These are phyloP conservation scores for Drosophila orosa DNA, from an alignment of 1,140 invertebrate genomes.

Conservation along the genomic window DNA sequence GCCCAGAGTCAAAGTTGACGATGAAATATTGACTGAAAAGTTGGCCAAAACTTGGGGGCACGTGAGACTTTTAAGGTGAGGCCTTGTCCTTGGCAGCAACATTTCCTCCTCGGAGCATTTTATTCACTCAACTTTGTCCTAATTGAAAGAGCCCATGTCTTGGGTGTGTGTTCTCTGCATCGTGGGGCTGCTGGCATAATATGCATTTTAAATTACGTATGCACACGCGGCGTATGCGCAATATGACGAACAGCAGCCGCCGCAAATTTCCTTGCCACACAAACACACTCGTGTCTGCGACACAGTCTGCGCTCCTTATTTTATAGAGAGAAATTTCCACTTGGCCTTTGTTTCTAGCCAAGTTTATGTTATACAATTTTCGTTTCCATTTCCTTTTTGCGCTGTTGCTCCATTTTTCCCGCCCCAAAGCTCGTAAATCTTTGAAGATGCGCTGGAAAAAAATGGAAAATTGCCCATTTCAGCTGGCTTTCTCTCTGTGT, in stretches of 20 bases:
- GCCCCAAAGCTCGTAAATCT: conserved; percentile 71
- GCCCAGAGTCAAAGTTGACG: conserved; percentile 32
- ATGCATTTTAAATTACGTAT: conserved; percentile 62
- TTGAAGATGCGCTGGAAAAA: conserved; percentile 47
- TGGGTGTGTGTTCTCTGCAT: conserved; percentile 14
- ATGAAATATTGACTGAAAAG: conserved; percentile 46
- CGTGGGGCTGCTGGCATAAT: conserved; percentile 45
- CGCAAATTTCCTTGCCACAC: conserved; percentile 49
- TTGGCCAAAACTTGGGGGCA: conserved; percentile 18
- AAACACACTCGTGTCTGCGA: conserved; percentile 2
- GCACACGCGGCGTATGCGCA: conserved; percentile 68
- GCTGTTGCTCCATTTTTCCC: conserved; percentile 24
- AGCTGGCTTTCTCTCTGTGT: conserved; percentile 2
- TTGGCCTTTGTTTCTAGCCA: conserved; percentile 58
- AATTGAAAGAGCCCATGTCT: conserved; percentile 34
- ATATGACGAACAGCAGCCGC: conserved; percentile 62
- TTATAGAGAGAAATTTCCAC: conserved; percentile 40
- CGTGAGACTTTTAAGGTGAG: conserved; percentile 23
- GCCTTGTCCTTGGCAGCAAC: conserved; percentile 31
- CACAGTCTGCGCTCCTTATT: conserved; percentile 17
- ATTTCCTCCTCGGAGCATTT: conserved; percentile 1
- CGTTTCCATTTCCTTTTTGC: conserved; percentile 40
- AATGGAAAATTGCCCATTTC: conserved; percentile 80
- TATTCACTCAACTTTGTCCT: conserved; percentile 21
- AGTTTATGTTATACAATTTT: conserved; percentile 69